Conservation (phyloP, 2,797 vertebrate genomes). For the Poeciliopsis presidionis region DNA sequence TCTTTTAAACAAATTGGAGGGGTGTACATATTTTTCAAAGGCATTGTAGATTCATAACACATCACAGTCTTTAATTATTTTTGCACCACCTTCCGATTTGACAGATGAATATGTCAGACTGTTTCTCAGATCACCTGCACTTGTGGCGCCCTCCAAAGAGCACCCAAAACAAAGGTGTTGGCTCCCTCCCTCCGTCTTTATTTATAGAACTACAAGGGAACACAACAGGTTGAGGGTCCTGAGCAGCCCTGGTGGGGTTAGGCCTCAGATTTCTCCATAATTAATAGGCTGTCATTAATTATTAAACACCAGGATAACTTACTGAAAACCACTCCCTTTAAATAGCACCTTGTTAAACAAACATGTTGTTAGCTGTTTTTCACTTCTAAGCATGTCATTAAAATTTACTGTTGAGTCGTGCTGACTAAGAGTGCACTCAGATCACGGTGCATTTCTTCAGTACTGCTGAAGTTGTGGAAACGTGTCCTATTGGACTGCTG, state of each 20-base stretch:
- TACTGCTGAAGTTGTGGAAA: constrained; percentile 38
- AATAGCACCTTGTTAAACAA: constrained; percentile 35
- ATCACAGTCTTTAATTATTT: constrained; percentile 2
- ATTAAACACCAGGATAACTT: constrained; percentile 70
- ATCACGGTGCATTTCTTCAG: constrained; percentile 33
- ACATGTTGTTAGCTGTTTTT: constrained; percentile 46
- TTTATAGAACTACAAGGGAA: constrained; percentile 55
- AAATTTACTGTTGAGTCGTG: constrained; percentile 53
- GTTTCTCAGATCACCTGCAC: constrained; percentile 62
- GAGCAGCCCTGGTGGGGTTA: constrained; percentile 68
- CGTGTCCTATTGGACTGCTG: constrained; percentile 25
- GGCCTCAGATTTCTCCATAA: constrained; percentile 75
- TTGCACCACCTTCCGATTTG: constrained; percentile 4
- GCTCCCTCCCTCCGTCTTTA: constrained; percentile 9
- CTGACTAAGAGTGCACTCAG: constrained; percentile 49
- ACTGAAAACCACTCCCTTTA: constrained; percentile 47
- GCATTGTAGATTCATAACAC: background rate
- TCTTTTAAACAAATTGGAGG: background rate
- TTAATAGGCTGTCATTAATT: constrained; percentile 76
- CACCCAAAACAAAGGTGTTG: constrained; percentile 62
- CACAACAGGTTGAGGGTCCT: constrained; percentile 63
- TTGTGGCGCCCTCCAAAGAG: constrained; percentile 53
- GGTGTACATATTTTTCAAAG: background rate
- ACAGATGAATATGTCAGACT: constrained; percentile 31
- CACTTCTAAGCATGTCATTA: constrained; percentile 56